A percentile compares a stretch with the other conserved stretches of the same genome.
These are phyloP conservation scores for Dallia pectoralis DNA, from an alignment of 2,797 vertebrate species.

Conservation along the genomic window DNA sequence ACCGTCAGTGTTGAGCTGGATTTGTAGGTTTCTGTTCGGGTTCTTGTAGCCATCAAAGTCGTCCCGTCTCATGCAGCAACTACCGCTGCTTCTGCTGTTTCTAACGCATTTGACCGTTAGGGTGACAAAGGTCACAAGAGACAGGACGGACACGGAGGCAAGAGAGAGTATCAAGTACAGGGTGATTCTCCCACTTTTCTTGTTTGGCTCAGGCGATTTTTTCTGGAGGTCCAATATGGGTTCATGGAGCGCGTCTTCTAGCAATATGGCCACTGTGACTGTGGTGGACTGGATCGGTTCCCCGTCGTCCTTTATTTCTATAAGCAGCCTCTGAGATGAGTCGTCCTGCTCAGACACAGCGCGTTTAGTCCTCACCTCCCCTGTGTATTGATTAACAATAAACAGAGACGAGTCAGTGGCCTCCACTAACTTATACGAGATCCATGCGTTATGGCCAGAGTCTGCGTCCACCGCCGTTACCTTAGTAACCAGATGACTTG, in stretches of 20 bases:
- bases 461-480: conserved; percentile 81
- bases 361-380: conserved; percentile 80
- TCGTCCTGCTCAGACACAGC: conserved; percentile 70
- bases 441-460: conserved; percentile 84
- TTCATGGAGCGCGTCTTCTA: conserved; percentile 66
- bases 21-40: too few species aligned
- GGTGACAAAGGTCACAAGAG: conserved; percentile 65
- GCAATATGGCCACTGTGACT: conserved; percentile 59
- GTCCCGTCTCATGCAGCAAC: conserved; percentile 59
- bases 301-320: conserved; percentile 72
- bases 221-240: conserved; percentile 59
- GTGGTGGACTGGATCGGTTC: conserved; percentile 65
- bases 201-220: conserved; percentile 51
- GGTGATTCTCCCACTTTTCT: conserved; percentile 59
- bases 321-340: conserved; percentile 70
- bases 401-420: conserved; percentile 71
- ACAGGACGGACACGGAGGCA: conserved; percentile 66
- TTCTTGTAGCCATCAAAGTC: conserved; percentile 67
- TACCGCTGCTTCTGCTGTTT: conserved; percentile 42
- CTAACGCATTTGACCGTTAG: conserved; percentile 42
- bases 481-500: conserved; percentile 73
- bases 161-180: conserved; percentile 69
- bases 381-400: conserved; percentile 76
- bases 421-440: conserved; percentile 78
- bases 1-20: conserved; percentile 75